These are phyloP conservation scores for Meleagris gallopavo DNA, from an alignment of 2,113 vertebrate genomes.

Conservation along the genomic window DNA sequence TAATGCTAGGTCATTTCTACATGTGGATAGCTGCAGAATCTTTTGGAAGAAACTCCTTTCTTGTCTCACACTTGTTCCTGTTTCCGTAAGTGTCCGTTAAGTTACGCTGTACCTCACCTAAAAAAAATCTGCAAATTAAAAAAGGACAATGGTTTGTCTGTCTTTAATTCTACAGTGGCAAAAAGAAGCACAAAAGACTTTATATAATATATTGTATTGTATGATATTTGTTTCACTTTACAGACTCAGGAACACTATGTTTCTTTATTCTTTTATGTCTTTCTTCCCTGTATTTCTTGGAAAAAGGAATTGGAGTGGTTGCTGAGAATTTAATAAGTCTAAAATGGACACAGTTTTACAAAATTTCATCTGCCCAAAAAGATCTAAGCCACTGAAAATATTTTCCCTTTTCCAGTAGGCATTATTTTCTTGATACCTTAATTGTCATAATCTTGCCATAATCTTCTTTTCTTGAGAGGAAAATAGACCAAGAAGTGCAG, in stretches of 20 bases:
- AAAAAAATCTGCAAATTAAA: background rate
- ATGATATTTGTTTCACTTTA: conserved; percentile 45
- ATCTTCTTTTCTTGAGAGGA: background rate
- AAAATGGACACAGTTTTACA: conserved; percentile 9
- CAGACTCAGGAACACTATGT: conserved; percentile 24
- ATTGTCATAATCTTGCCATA: background rate
- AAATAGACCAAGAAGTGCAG: background rate
- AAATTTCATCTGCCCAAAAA: conserved; percentile 4
- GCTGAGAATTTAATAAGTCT: conserved; percentile 14
- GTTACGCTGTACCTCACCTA: background rate
- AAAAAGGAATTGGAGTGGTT: conserved; percentile 2
- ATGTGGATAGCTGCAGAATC: background rate
- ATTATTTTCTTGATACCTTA: background rate
- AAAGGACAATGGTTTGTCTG: conserved; percentile 12
- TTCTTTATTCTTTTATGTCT: conserved; percentile 29
- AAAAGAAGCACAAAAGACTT: conserved; percentile 23
- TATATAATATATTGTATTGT: background rate
- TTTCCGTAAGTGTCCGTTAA: background rate
- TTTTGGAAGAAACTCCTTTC: background rate
- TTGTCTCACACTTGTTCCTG: background rate
- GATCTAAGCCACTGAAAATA: background rate
- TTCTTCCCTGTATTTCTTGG: conserved; percentile 49
- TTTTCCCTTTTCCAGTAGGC: background rate
- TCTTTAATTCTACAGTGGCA: background rate
- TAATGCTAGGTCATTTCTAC: background rate